A percentile compares a stretch with the other conserved stretches of the same genome.
These are phyloP conservation scores for Sebastolobus alascanus DNA, from an alignment of 2,797 vertebrate species.

Conservation along the genomic window DNA sequence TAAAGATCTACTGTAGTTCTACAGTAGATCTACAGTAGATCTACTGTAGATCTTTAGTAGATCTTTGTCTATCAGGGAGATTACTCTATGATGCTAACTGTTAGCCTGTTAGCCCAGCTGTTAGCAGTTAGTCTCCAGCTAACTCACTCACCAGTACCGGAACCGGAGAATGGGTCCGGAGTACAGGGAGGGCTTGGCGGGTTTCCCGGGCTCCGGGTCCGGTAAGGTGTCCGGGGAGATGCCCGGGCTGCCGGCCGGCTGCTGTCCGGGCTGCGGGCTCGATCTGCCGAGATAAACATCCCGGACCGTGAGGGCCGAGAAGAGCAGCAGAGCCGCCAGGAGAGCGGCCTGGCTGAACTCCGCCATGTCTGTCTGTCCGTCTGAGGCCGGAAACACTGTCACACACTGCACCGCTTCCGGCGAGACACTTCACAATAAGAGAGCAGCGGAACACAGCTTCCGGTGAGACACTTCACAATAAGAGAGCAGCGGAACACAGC, in stretches of 20 bases:
- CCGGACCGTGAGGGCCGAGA: constrained; percentile 78
- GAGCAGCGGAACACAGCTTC: no score
- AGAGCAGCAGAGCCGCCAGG: constrained; percentile 83
- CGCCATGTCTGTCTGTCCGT: constrained; percentile 71
- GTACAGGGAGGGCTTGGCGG: constrained; percentile 70
- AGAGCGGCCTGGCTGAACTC: constrained; percentile 82
- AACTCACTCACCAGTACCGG: constrained; percentile 83
- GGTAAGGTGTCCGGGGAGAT: constrained; percentile 20
- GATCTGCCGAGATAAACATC: constrained; percentile 82
- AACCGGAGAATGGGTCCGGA: constrained; percentile 82
- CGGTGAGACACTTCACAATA: no score
- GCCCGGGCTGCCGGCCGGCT: constrained; percentile 37
- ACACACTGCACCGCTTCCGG: no score
- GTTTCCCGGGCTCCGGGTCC: constrained; percentile 55
- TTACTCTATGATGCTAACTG: not conserved
- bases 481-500: no score
- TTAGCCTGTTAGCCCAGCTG: not conserved
- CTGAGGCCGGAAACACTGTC: not conserved
- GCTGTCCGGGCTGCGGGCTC: constrained; percentile 41
- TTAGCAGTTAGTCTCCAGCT: constrained; percentile 5
- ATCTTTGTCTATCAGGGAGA: no score
- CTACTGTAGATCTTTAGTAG: no score
- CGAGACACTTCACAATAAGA: no score
- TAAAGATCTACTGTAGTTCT: no score
- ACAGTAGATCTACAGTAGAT: no score